Base-by-base conservation (phyloP, 1,140 invertebrate species). In the Drosophila paulistorum region DNA sequence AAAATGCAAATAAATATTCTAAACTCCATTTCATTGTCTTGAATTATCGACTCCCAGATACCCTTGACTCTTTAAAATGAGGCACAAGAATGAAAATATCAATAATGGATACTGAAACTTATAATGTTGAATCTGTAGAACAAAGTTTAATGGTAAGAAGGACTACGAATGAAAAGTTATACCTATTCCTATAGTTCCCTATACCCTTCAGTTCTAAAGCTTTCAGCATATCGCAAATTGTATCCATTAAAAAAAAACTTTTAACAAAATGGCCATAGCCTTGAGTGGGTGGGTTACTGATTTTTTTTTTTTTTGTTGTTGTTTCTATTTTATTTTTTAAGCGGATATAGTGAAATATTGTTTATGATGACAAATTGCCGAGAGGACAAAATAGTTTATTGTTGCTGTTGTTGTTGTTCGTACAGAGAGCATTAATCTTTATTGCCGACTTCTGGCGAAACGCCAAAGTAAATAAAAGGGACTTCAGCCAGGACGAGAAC, bases 301-400 rank as follows among this genome's bases (percentile, higher is more conserved):
- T 20, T 23, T 51, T 51, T 51, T 51, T 51, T 23, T 20, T 51
- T 11, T 51, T 4, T 6, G 4, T 17, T 17, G 17, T 17, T 45
- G n/a, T 6, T 20, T 20, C 7, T 51, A 23, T 9, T 48, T 17
- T 17, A 11, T 23, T 51, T 51, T 51, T 48, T 62, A 65, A 59
- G 42, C 72, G 63, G 60, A 71, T 78, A 78, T 71, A 71, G 76
- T 75, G 76, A 75, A 71, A 71, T 78, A 78, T 78, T 71, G 76
- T 78, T 78, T 75, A 78, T 74, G 72, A 75, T 78, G 76, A 78
- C 68, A 78, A 78, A 78, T 78, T 59, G 70, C 64, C 41, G 13
- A 14, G 41, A 30, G 48, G 60, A n/a, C 26, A 42, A 39, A 48
- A 60, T 63, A 63, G 61, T 63, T 59, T 6, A 3, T 59, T 37